phyloP scores from a whole-genome alignment of 1,140 invertebrate species.

The Platyscapa corneri region DNA sequence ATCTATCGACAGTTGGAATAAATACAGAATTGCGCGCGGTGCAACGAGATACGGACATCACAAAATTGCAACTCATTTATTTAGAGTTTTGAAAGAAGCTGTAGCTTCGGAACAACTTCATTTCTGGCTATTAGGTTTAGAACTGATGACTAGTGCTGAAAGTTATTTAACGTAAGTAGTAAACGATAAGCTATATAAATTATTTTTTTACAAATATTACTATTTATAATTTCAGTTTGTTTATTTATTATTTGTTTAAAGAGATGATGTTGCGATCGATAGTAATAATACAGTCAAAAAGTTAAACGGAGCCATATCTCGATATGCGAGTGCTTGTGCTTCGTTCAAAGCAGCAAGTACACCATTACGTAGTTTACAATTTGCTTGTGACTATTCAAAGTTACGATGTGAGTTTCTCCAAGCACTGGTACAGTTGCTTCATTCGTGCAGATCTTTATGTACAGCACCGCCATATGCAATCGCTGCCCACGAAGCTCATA shows the following conservation, averaged over 20 bases:
- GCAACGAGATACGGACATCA: constrained; percentile 90
- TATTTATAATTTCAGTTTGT: too few relatives aligned
- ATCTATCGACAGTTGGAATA: constrained; percentile 85
- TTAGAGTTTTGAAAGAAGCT: constrained; percentile 80
- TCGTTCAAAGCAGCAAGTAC: constrained; percentile 84
- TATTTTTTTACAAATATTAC: neutral
- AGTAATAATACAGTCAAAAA: constrained; percentile 74
- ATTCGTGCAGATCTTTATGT: constrained; percentile 86
- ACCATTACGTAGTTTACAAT: constrained; percentile 80
- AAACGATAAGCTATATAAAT: neutral
- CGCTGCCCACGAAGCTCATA: constrained; percentile 85
- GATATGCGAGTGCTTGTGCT: constrained; percentile 80
- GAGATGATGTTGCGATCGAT: constrained; percentile 61
- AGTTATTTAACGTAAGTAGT: constrained; percentile 72
- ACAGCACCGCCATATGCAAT: constrained; percentile 95
- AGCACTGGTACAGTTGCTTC: constrained; percentile 83
- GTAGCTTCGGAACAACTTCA: constrained; percentile 93
- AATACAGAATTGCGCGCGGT: constrained; percentile 90
- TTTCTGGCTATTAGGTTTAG: constrained; percentile 90
- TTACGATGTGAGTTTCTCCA: constrained; percentile 86
- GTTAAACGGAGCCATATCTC: constrained; percentile 78
- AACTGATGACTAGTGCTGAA: constrained; percentile 82
- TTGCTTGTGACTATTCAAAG: constrained; percentile 86
- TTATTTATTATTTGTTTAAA: constrained; percentile 47
- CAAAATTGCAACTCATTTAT: constrained; percentile 80